These are phyloP conservation scores for Ophion obscuratus DNA, from an alignment of 2,888 invertebrate species.

Conservation along the genomic window DNA sequence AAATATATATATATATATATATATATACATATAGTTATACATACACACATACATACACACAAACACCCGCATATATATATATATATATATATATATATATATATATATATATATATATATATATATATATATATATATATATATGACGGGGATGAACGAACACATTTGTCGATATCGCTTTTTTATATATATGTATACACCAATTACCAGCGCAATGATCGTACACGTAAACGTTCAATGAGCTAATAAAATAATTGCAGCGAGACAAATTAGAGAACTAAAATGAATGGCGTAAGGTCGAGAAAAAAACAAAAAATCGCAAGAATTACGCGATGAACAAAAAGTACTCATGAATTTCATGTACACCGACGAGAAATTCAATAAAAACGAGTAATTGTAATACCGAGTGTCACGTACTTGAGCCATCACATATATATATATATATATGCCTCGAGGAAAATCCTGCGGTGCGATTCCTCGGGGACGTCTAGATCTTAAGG, in stretches of 20 bases:
- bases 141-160: conserved; percentile 44
- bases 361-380: conserved; percentile 33
- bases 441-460: conserved; percentile 10
- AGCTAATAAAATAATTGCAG: conserved; percentile 25
- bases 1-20: conserved; percentile 48
- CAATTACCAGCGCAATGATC: conserved; percentile 52
- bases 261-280: conserved; percentile 24
- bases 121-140: conserved; percentile 35
- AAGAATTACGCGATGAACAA: conserved; percentile 7
- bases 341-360: conserved; percentile 33
- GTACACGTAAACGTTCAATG: conserved; percentile 53
- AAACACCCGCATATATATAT: conserved; percentile 45
- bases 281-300: neutral
- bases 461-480: conserved; percentile 11
- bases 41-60: conserved; percentile 45
- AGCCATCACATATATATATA: conserved; percentile 50
- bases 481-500: conserved; percentile 50
- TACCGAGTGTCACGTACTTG: conserved; percentile 29
- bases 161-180: conserved; percentile 67
- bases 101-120: conserved; percentile 50
- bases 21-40: conserved; percentile 42
- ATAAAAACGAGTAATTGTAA: conserved; percentile 40
- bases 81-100: conserved; percentile 46
- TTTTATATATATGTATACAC: conserved; percentile 71
- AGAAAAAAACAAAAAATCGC: conserved; percentile 12